These are phyloP conservation scores for Papilio polyxenes DNA, from an alignment of 1,140 invertebrate species.

Conservation along the genomic window DNA sequence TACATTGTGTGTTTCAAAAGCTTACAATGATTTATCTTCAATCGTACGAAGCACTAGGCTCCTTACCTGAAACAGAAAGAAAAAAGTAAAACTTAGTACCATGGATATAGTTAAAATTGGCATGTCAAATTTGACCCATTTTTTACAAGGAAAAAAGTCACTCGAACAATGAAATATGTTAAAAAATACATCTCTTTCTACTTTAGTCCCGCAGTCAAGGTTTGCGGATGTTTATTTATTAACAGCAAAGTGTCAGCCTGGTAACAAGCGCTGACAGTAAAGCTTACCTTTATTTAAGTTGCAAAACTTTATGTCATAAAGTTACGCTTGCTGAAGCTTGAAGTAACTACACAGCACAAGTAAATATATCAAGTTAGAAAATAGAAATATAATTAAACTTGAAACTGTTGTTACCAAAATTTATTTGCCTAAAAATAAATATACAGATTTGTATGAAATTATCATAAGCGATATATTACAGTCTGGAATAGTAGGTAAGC, in stretches of 20 bases:
- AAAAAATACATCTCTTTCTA: constrained; percentile 19
- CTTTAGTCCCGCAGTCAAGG: constrained; percentile 24
- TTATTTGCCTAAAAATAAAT: no score
- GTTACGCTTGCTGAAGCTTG: neutral
- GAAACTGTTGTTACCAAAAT: no score
- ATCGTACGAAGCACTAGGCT: neutral
- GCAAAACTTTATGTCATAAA: neutral
- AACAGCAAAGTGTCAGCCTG: neutral
- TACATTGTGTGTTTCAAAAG: neutral
- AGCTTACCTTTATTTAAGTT: neutral
- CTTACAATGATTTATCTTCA: neutral
- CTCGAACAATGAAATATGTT: constrained; percentile 15
- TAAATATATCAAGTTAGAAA: no score
- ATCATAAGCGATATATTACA: neutral
- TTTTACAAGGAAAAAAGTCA: neutral
- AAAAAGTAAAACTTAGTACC: neutral
- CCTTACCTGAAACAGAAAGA: neutral
- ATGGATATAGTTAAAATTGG: neutral
- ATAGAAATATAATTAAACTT: no score
- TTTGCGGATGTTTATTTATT: constrained; percentile 30
- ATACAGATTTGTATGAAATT: neutral
- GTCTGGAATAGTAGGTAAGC: neutral
- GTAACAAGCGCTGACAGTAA: constrained; percentile 14
- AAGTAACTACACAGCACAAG: neutral
- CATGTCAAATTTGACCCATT: neutral